A percentile compares a stretch with the other conserved stretches of the same genome.
Evolutionary conservation across 2,797 vertebrate genomes (phyloP).

Genomic region (Oreochromis grahami): DNA sequence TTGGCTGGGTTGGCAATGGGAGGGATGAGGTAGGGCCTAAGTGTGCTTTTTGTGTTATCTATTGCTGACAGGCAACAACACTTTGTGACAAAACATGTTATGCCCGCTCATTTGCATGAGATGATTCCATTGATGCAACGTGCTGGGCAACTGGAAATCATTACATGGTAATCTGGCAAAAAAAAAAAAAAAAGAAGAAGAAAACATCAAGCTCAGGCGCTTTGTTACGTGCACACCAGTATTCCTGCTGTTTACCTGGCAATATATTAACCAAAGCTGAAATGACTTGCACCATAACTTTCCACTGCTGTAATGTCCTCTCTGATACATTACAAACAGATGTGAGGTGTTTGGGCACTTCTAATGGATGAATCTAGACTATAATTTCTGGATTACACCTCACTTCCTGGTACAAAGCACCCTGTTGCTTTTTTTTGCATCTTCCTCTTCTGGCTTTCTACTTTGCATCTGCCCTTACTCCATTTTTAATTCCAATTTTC

Average conservation of each 20-base stretch:
- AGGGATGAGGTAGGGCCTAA: not conserved
- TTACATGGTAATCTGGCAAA: not conserved
- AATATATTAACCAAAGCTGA: not conserved
- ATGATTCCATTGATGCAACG: not conserved
- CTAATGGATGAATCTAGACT: not conserved
- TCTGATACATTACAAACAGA: not conserved
- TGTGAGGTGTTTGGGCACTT: not conserved
- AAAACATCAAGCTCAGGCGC: not conserved
- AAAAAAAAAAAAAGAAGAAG: not conserved
- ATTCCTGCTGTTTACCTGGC: not conserved
- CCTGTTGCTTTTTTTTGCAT: not conserved
- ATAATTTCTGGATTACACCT: not conserved
- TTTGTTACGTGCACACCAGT: not conserved
- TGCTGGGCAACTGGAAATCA: not conserved
- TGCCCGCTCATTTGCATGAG: not conserved
- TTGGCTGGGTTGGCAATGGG: not conserved
- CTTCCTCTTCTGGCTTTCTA: not conserved
- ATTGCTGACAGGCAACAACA: not conserved
- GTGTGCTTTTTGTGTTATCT: not conserved
- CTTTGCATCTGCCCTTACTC: not conserved
- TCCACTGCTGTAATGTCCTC: not conserved
- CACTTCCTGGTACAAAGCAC: not conserved
- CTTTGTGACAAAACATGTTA: not conserved
- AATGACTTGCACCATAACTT: not conserved
- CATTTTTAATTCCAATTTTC: conserved; percentile 12